Evolutionary conservation across 2,888 invertebrate genomes (phyloP).

Genomic region (Netelia melanura): DNA sequence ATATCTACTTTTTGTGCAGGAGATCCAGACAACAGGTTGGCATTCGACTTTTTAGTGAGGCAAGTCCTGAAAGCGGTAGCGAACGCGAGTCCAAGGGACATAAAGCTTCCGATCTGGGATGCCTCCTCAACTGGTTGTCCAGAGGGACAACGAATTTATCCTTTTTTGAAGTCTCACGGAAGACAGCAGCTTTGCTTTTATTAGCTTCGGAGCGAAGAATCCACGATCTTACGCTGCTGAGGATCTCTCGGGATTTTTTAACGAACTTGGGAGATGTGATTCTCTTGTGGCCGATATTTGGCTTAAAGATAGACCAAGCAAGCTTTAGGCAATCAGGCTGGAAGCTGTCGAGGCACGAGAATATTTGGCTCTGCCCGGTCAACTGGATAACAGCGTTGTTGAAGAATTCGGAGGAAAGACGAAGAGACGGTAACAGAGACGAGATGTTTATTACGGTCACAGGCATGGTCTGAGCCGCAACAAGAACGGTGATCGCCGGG

Average conservation of each 20-base stretch:
- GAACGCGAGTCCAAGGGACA: constrained; percentile 56
- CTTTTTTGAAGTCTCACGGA: constrained; percentile 69
- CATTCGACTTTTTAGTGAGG: constrained; percentile 63
- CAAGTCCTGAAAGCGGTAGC: constrained; percentile 65
- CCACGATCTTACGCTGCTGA: constrained; percentile 69
- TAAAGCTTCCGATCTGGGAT: constrained; percentile 62
- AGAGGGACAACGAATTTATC: constrained; percentile 39
- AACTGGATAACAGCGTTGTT: constrained; percentile 60
- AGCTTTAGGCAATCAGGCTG: constrained; percentile 70
- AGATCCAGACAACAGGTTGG: constrained; percentile 10
- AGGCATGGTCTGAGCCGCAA: constrained; percentile 62
- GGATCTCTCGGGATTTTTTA: constrained; percentile 60
- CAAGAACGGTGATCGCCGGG: constrained; percentile 63
- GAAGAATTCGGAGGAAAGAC: constrained; percentile 59
- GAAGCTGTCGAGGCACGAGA: constrained; percentile 65
- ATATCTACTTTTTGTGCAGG: constrained; percentile 64
- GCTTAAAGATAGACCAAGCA: constrained; percentile 68
- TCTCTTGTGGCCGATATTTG: constrained; percentile 69
- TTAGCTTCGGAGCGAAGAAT: constrained; percentile 66
- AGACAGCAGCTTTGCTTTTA: constrained; percentile 65
- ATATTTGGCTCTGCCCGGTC: constrained; percentile 66
- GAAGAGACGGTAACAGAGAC: constrained; percentile 39
- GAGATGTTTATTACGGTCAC: constrained; percentile 62
- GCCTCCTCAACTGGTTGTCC: constrained; percentile 64
- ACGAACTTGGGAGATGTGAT: constrained; percentile 65